phyloP scores from a whole-genome alignment of 2,113 vertebrate genomes.

The Ceuthmochares aereus region DNA sequence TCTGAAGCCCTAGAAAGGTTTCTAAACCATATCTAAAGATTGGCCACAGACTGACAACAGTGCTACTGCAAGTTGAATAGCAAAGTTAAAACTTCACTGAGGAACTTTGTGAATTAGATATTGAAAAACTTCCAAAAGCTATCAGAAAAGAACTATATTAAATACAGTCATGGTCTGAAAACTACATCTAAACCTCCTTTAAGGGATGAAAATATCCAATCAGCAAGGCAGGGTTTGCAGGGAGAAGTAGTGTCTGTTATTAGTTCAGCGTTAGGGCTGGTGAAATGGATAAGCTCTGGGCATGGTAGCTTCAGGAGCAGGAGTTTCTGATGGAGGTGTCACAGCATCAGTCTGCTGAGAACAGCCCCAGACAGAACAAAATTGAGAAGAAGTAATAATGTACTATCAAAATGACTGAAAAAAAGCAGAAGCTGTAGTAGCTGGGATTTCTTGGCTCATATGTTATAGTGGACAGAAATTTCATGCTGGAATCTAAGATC shows the following conservation, averaged over 20 bases:
- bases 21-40: not conserved
- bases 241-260: not conserved
- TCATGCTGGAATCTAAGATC: not conserved
- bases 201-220: not conserved
- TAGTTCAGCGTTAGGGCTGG: not conserved
- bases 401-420: not conserved
- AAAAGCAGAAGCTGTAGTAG: not conserved
- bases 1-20: not conserved
- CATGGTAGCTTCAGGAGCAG: rapidly evolving
- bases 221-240: not conserved
- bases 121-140: not conserved
- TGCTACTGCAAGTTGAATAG: not conserved
- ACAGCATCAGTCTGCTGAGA: not conserved
- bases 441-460: not conserved
- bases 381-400: not conserved
- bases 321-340: not conserved
- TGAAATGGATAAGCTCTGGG: not conserved
- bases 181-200: not conserved
- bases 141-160: not conserved
- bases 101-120: not conserved
- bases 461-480: not conserved
- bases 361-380: not conserved
- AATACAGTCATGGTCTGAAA: not conserved
- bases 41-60: not conserved
- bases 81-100: not conserved